Evolutionary conservation across 2,888 invertebrate genomes (phyloP).

Genomic region (Tromatobia lineatoria): DNA sequence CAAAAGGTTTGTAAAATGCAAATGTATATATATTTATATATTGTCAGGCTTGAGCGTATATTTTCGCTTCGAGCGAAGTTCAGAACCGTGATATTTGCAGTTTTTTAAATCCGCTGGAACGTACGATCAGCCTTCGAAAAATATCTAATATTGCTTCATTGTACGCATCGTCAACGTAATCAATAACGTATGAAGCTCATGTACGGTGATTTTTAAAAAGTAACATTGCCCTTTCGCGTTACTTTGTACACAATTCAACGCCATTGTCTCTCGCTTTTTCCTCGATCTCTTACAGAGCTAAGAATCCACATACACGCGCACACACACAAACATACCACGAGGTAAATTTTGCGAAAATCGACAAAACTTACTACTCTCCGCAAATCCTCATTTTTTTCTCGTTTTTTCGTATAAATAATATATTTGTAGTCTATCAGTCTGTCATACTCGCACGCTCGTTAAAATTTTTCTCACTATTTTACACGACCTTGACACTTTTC

Average conservation of each 20-base stretch:
- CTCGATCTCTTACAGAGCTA: slow-evolving; percentile 16
- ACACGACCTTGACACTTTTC: slow-evolving; percentile 56
- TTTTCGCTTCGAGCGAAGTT: background rate
- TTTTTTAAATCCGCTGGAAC: background rate
- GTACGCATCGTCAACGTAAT: slow-evolving; percentile 21
- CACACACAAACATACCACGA: slow-evolving; percentile 12
- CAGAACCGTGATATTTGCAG: background rate
- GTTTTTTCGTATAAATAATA: slow-evolving; percentile 62
- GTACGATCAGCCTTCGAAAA: slow-evolving; percentile 46
- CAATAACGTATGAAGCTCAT: slow-evolving; percentile 9
- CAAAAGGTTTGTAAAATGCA: slow-evolving; percentile 13
- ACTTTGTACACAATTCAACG: slow-evolving; percentile 42
- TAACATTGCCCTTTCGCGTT: slow-evolving; percentile 46
- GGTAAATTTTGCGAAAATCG: slow-evolving; percentile 48
- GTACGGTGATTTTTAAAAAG: slow-evolving; percentile 40
- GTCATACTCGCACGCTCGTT: slow-evolving; percentile 59
- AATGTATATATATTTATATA: slow-evolving; percentile 10
- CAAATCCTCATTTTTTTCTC: slow-evolving; percentile 24
- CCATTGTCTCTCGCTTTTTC: slow-evolving; percentile 21
- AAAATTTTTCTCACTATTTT: slow-evolving; percentile 63
- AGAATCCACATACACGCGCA: slow-evolving; percentile 28
- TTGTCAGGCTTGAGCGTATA: slow-evolving; percentile 16
- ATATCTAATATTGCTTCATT: slow-evolving; percentile 54
- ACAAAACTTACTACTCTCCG: slow-evolving; percentile 27
- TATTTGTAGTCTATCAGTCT: slow-evolving; percentile 70